phyloP scores from a whole-genome alignment of 2,888 invertebrate species.

The Yponomeuta sedellus region DNA sequence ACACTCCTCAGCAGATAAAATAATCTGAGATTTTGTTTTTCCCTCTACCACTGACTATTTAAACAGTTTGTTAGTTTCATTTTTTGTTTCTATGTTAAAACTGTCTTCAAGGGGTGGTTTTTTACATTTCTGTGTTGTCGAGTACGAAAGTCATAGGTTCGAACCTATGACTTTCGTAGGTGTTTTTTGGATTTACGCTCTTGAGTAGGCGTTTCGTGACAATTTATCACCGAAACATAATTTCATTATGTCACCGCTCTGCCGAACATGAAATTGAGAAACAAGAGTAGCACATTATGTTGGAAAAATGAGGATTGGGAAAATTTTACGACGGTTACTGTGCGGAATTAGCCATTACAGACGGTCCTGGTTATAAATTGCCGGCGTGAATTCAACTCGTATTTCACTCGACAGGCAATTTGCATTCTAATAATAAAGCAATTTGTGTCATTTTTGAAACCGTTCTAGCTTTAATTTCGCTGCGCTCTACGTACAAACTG shows the following conservation, averaged over 20 bases:
- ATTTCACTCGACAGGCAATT: background rate
- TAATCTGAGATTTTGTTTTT: no score
- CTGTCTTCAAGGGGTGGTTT: no score
- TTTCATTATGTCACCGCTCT: background rate
- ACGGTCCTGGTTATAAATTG: background rate
- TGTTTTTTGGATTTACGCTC: no score
- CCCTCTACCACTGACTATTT: no score
- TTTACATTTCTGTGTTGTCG: no score
- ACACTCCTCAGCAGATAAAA: no score
- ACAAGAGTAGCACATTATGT: background rate
- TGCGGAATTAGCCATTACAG: background rate
- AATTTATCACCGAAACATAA: background rate
- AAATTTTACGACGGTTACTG: slow-evolving; percentile 1
- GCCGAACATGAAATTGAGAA: slow-evolving; percentile 1
- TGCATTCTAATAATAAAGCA: slow-evolving; percentile 3
- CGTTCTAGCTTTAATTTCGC: background rate
- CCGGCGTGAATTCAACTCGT: background rate
- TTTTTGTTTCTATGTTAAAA: no score
- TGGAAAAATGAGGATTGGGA: background rate
- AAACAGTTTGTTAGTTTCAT: no score
- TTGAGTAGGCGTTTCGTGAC: background rate
- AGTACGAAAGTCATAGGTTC: no score
- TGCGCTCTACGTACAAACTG: background rate
- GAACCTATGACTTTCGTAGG: no score
- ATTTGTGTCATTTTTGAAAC: background rate